These are phyloP conservation scores for Ianthella basta DNA, from an alignment of 37 sponge, comb jelly and placozoan genomes.

Conservation along the genomic window DNA sequence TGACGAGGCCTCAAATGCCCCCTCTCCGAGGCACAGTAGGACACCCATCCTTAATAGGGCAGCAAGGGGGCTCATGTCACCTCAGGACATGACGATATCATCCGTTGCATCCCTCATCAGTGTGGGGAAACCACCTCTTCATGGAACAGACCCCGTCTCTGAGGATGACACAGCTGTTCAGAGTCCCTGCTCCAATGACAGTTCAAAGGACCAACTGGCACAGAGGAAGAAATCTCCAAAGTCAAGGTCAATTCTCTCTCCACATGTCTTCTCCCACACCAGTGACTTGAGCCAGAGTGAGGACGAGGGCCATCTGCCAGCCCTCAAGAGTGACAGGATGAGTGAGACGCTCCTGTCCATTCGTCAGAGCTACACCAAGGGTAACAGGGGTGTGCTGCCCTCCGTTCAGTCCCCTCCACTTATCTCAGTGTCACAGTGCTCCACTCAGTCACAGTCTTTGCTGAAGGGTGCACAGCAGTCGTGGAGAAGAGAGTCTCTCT, in stretches of 20 bases:
- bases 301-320: neutral
- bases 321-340: neutral
- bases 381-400: neutral
- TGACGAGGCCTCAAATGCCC: conserved; percentile 4
- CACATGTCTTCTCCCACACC: conserved; percentile 7
- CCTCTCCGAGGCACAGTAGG: neutral
- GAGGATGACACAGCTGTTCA: neutral
- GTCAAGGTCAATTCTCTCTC: conserved; percentile 28
- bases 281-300: conserved; percentile 14
- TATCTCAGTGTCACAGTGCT: conserved; percentile 52
- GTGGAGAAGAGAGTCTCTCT: neutral
- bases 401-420: conserved; percentile 18
- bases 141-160: neutral
- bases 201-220: neutral
- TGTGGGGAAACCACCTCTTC: neutral
- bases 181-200: neutral
- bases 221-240: neutral
- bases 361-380: neutral
- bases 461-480: neutral
- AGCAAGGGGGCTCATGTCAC: neutral
- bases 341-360: neutral
- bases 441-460: neutral
- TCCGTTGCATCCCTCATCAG: conserved; percentile 13
- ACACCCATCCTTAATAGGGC: neutral
- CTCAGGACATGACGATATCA: conserved; percentile 11